Conservation (phyloP, 2,113 vertebrate genomes). For the Syngnathoides biaculeatus region DNA sequence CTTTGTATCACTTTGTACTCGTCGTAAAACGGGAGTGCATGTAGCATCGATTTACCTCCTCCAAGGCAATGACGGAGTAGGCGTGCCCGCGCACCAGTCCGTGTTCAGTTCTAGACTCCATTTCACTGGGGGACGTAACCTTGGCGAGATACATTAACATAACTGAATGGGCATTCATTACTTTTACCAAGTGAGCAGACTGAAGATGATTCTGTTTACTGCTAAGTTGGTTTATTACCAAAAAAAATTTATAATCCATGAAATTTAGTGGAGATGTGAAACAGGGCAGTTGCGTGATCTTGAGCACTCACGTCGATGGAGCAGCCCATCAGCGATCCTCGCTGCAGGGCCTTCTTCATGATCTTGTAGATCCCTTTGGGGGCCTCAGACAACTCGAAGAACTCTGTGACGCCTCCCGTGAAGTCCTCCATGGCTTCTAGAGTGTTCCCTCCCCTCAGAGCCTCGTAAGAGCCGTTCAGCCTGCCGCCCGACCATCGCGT, state of each 20-base stretch:
- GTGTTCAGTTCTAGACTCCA: constrained; percentile 79
- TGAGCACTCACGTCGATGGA: constrained; percentile 88
- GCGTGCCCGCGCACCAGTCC: constrained; percentile 91
- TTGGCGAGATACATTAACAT: constrained; percentile 44
- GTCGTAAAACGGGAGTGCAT: neutral
- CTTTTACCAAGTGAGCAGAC: neutral
- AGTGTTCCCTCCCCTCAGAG: constrained; percentile 94
- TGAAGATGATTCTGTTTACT: neutral
- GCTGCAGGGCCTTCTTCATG: constrained; percentile 90
- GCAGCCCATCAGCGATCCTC: constrained; percentile 96
- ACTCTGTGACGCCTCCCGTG: constrained; percentile 94
- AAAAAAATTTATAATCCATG: too few species aligned
- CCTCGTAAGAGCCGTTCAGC: constrained; percentile 93
- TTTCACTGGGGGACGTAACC: constrained; percentile 77
- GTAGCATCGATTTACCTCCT: constrained; percentile 76
- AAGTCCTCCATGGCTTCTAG: constrained; percentile 99
- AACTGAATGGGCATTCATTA: neutral
- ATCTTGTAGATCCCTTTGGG: constrained; percentile 88
- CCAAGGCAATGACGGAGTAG: constrained; percentile 91
- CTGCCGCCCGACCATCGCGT: constrained; percentile 61
- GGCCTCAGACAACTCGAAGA: constrained; percentile 86
- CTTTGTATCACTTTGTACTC: neutral
- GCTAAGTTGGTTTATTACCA: too few species aligned
- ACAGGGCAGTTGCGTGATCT: neutral
- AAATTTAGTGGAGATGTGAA: too few species aligned